Percentiles rank a stretch among this genome's conserved stretches.
Evolutionary conservation across 2,797 vertebrate species (phyloP).

Genomic region (Oceanodroma leucorhoa): DNA sequence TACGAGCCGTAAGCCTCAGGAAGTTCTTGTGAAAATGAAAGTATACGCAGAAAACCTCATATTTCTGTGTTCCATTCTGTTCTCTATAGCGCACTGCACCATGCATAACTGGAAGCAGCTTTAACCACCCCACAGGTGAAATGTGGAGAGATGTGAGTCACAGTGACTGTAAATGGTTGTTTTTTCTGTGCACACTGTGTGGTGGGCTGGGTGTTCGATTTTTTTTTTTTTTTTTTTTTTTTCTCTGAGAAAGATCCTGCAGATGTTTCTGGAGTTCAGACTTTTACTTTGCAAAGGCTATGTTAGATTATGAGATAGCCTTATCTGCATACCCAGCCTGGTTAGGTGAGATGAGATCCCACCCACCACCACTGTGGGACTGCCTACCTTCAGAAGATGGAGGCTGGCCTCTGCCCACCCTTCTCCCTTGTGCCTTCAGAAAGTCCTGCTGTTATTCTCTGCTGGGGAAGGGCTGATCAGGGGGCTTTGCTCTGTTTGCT

Average conservation of each 20-base stretch:
- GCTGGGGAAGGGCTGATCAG: not conserved
- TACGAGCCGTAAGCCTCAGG: not conserved
- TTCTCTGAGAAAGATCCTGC: not conserved
- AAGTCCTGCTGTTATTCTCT: not conserved
- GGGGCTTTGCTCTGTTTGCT: not conserved
- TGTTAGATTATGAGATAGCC: not conserved
- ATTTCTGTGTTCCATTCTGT: not conserved
- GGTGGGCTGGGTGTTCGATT: not conserved
- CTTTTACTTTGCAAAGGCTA: not conserved
- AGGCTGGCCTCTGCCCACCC: not conserved
- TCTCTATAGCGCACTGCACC: not conserved
- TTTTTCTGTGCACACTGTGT: not conserved
- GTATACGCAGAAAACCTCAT: not conserved
- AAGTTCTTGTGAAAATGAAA: slow-evolving; percentile 10
- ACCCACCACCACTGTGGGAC: not conserved
- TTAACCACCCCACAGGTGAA: not conserved
- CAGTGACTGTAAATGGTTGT: not conserved
- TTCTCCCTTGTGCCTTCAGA: not conserved
- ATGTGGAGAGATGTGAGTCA: not conserved
- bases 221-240: not conserved
- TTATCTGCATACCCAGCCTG: not conserved
- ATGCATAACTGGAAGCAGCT: not conserved
- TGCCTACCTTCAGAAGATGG: not conserved
- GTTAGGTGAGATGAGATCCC: not conserved
- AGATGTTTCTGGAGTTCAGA: not conserved